These are phyloP conservation scores for Urocynchramus pylzowi DNA, from an alignment of 2,113 vertebrate species.

Conservation along the genomic window DNA sequence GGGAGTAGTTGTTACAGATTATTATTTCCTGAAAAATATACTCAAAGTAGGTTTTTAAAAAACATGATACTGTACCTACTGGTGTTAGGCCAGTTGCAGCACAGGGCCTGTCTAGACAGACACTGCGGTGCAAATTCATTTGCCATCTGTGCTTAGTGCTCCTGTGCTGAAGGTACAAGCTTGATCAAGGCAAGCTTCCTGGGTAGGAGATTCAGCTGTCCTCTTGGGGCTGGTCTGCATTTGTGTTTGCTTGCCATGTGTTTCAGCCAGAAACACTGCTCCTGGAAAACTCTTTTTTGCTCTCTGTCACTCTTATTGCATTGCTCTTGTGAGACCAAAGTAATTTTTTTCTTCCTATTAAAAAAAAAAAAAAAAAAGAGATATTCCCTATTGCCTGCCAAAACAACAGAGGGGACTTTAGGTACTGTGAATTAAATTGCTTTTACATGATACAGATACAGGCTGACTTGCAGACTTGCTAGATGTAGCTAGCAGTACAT, in stretches of 20 bases:
- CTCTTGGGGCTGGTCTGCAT: background rate
- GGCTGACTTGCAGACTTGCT: background rate
- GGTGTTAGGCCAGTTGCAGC: background rate
- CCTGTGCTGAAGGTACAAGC: background rate
- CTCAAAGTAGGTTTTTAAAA: background rate
- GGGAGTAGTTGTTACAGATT: background rate
- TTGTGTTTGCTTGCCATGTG: background rate
- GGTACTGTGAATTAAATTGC: background rate
- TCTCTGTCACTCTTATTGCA: background rate
- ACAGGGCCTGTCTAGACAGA: background rate
- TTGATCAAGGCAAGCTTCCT: background rate
- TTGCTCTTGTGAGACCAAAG: background rate
- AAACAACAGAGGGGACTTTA: background rate
- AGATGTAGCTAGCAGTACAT: background rate
- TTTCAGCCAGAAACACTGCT: background rate
- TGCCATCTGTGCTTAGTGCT: background rate
- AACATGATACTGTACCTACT: background rate
- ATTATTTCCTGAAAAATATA: background rate
- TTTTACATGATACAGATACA: background rate
- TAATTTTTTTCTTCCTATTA: background rate
- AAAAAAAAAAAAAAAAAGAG: background rate
- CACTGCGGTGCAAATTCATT: accelerated
- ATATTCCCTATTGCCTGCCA: background rate
- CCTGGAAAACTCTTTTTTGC: background rate
- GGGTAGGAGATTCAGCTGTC: background rate